A percentile compares a stretch with the other conserved stretches of the same genome.
These are phyloP conservation scores for Oreochromis niloticus DNA, from an alignment of 2,113 vertebrate species.

Conservation along the genomic window DNA sequence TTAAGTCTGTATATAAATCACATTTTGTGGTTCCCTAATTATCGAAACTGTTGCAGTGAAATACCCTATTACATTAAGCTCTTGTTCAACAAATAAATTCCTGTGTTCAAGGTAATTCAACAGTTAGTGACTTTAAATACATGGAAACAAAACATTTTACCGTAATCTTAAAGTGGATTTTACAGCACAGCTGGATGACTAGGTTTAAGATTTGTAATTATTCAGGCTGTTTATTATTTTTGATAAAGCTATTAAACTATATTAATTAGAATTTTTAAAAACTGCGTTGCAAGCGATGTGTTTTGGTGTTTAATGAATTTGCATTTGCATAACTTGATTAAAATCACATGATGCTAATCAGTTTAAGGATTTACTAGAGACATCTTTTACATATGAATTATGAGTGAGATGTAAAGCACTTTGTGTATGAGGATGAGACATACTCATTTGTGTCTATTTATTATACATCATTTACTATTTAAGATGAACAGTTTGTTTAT, in stretches of 20 bases:
- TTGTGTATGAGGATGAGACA: not conserved
- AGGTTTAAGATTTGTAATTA: not conserved
- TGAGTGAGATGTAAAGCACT: not conserved
- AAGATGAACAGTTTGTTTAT: not conserved
- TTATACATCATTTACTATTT: not conserved
- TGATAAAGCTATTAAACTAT: not conserved
- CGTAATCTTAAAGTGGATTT: not conserved
- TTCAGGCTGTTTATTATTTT: not conserved
- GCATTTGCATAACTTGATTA: not conserved
- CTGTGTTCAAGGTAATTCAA: not conserved
- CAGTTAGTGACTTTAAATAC: not conserved
- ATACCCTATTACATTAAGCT: not conserved
- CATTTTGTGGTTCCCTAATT: not conserved
- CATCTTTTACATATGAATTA: not conserved
- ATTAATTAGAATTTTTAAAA: not conserved
- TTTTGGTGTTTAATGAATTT: not conserved
- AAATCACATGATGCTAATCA: not conserved
- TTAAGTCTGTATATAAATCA: not conserved
- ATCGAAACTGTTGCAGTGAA: conserved; percentile 13
- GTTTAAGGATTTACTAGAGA: not conserved
- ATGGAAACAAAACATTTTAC: not conserved
- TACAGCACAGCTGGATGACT: not conserved
- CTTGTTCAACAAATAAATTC: not conserved
- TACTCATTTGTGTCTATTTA: not conserved
- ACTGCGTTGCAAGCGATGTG: not conserved